Percentiles rank a stretch among this genome's conserved stretches.
Conservation (phyloP, 2,888 invertebrate species). For the Euproctis similis region DNA sequence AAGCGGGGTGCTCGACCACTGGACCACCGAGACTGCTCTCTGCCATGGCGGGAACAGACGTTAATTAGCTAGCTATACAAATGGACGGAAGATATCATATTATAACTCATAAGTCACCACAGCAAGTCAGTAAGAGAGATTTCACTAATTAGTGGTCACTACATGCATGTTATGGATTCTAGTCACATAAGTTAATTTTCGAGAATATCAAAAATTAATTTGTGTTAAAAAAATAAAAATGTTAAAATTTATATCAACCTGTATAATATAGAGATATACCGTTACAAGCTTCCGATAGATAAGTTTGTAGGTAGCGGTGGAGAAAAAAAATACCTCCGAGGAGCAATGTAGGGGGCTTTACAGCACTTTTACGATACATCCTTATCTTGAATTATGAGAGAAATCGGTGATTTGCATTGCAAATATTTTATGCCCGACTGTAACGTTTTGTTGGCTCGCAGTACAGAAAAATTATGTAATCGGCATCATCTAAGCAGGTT, state of each 20-base stretch:
- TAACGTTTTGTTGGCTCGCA: conserved; percentile 28
- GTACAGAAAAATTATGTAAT: conserved; percentile 21
- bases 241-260: neutral
- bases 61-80: too few species aligned
- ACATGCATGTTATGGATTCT: too few species aligned
- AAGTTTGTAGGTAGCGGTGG: conserved; percentile 26
- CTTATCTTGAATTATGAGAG: conserved; percentile 38
- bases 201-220: too few species aligned
- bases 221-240: neutral
- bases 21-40: too few species aligned
- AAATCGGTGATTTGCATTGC: conserved; percentile 38
- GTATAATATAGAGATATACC: conserved; percentile 16
- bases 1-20: too few species aligned
- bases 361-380: conserved; percentile 36
- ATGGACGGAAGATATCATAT: too few species aligned
- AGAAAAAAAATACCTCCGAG: conserved; percentile 16
- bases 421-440: conserved; percentile 32
- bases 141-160: too few species aligned
- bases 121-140: too few species aligned
- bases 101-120: too few species aligned
- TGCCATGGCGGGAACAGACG: too few species aligned
- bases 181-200: too few species aligned
- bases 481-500: conserved; percentile 13
- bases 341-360: conserved; percentile 26
- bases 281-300: conserved; percentile 20